Conservation (phyloP, 1,140 invertebrate species). For the Drosophila busckii region DNA sequence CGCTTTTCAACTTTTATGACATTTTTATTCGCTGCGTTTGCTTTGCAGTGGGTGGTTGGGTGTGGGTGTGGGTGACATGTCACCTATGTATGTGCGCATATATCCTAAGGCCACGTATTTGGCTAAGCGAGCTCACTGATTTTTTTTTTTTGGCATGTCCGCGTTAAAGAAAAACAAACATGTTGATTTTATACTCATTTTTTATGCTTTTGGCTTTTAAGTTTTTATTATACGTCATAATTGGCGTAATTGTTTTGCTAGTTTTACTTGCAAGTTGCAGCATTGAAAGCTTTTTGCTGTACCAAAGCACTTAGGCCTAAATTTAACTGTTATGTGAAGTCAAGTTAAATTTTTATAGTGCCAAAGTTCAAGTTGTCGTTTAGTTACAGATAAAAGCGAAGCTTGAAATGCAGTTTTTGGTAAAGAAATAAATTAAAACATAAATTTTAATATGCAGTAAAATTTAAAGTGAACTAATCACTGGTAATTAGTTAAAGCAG, state of each 20-base stretch:
- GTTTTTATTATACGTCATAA: slow-evolving; percentile 60
- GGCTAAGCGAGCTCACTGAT: too few species aligned
- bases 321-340: too few species aligned
- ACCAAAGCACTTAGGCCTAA: slow-evolving; percentile 18
- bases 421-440: too few species aligned
- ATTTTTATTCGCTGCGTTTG: slow-evolving; percentile 56
- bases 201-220: slow-evolving; percentile 43
- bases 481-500: too few species aligned
- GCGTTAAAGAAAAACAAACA: slow-evolving; percentile 45
- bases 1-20: slow-evolving; percentile 72
- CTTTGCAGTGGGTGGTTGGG: not conserved
- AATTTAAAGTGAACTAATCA: too few species aligned
- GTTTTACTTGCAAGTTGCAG: slow-evolving; percentile 26
- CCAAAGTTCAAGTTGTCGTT: too few species aligned
- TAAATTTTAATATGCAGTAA: too few species aligned
- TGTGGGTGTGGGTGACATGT: slow-evolving; percentile 24
- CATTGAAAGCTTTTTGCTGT: slow-evolving; percentile 65
- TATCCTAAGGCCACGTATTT: too few species aligned
- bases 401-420: too few species aligned
- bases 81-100: slow-evolving; percentile 37
- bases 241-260: slow-evolving; percentile 68
- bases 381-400: too few species aligned
- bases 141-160: slow-evolving; percentile 34
- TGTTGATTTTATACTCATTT: slow-evolving; percentile 42
- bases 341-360: too few species aligned